Percentiles rank a stretch among this genome's conserved stretches.
These are phyloP conservation scores for Carabus problematicus DNA, from an alignment of 2,888 invertebrate genomes.

Conservation along the genomic window DNA sequence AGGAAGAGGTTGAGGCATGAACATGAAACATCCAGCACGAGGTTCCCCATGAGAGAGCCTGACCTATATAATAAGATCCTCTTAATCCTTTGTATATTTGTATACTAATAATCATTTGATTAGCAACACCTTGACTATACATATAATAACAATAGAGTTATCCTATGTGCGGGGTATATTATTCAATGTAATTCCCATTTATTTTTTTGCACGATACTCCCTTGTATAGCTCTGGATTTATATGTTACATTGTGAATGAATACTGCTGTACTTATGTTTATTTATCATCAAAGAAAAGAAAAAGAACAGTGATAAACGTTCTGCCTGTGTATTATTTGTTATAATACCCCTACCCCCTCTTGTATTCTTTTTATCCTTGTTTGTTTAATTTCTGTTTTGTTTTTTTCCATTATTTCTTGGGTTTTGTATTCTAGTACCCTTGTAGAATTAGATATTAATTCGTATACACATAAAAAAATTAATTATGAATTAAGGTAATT, in stretches of 20 bases:
- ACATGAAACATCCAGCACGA: constrained; percentile 49
- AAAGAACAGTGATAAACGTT: constrained; percentile 12
- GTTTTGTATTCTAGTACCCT: no score
- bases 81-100: constrained; percentile 36
- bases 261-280: constrained; percentile 13
- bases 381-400: no score
- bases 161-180: constrained; percentile 24
- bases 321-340: constrained; percentile 4
- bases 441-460: no score
- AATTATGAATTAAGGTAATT: no score
- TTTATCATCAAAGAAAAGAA: constrained; percentile 13
- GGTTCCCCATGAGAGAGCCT: constrained; percentile 7
- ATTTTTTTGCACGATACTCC: constrained; percentile 30
- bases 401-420: no score
- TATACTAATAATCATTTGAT: constrained; percentile 32
- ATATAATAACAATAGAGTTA: constrained; percentile 5
- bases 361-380: no score
- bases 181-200: constrained; percentile 33
- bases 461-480: no score
- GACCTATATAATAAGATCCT: constrained; percentile 13
- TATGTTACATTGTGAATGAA: constrained; percentile 13
- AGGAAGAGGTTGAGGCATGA: constrained; percentile 89
- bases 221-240: constrained; percentile 5
- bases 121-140: constrained; percentile 9
- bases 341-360: background rate